phyloP scores from a whole-genome alignment of 2,797 vertebrate genomes.

The Antrozous pallidus region DNA sequence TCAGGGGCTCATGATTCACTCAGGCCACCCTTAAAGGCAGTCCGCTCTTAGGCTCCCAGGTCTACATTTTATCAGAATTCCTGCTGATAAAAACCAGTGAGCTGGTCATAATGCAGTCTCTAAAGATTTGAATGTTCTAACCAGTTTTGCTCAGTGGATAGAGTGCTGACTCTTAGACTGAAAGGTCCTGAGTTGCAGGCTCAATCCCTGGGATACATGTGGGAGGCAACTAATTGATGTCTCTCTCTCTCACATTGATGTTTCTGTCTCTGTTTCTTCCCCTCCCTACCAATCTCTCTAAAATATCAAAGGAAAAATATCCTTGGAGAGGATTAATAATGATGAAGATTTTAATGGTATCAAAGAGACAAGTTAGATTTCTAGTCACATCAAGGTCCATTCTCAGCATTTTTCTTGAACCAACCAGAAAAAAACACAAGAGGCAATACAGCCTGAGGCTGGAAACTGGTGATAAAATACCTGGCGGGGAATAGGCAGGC shows the following conservation, averaged over 20 bases:
- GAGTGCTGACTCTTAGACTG: too few species aligned
- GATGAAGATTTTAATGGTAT: neutral
- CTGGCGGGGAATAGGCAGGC: neutral
- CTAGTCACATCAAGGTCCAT: neutral
- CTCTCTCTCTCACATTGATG: too few species aligned
- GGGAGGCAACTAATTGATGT: too few species aligned
- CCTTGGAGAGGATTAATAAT: too few species aligned
- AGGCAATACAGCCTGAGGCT: neutral
- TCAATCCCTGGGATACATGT: too few species aligned
- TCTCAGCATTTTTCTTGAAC: neutral
- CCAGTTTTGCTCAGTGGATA: too few species aligned
- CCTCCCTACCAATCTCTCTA: too few species aligned
- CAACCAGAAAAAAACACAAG: conserved; percentile 9
- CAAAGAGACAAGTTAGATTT: neutral
- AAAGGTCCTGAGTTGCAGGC: too few species aligned
- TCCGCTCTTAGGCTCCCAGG: neutral
- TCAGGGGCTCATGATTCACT: neutral
- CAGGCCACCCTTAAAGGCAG: neutral
- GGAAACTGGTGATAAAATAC: neutral
- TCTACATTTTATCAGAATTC: neutral
- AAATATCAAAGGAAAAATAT: too few species aligned
- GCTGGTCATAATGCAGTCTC: neutral
- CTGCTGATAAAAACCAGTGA: neutral
- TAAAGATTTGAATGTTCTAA: neutral
- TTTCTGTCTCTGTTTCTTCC: too few species aligned